phyloP scores from a whole-genome alignment of 2,797 vertebrate genomes.

The Synanceia verrucosa region DNA sequence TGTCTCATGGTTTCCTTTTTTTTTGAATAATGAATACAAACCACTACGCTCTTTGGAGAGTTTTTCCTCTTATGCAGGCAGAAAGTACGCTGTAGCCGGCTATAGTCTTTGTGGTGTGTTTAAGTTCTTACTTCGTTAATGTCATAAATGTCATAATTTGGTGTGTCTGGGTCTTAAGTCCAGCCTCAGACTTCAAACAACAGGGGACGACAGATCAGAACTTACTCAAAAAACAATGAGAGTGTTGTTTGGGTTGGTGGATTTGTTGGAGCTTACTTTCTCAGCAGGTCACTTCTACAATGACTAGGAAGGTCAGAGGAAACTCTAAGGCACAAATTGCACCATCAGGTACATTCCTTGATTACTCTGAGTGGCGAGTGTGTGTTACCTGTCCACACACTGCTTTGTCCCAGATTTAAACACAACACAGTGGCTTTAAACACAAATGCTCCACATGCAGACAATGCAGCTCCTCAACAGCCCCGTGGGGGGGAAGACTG shows the following conservation, averaged over 20 bases:
- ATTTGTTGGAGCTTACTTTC: constrained; percentile 22
- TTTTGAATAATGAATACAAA: too few relatives aligned
- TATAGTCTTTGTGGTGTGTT: too few relatives aligned
- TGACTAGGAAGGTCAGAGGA: constrained; percentile 23
- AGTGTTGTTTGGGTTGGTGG: background rate
- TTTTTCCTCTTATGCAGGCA: too few relatives aligned
- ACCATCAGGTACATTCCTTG: constrained; percentile 10
- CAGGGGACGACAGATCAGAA: background rate
- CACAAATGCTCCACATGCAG: constrained; percentile 21
- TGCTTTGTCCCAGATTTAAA: constrained; percentile 43
- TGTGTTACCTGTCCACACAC: constrained; percentile 8
- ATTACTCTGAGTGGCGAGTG: background rate
- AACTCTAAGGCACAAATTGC: constrained; percentile 25
- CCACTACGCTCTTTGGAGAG: too few relatives aligned
- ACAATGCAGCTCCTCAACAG: constrained; percentile 29
- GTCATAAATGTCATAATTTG: too few relatives aligned
- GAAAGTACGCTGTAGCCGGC: too few relatives aligned
- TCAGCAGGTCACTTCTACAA: constrained; percentile 15
- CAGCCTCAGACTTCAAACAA: too few relatives aligned
- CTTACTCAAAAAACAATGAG: background rate
- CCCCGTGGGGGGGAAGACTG: constrained; percentile 15
- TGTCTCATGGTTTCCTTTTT: too few relatives aligned
- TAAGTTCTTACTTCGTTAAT: too few relatives aligned
- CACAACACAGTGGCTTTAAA: constrained; percentile 40
- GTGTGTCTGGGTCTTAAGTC: too few relatives aligned